Evolutionary conservation across 2,113 vertebrate genomes (phyloP), one percentile per base, ranked within the genome.

Genomic region (Ammospiza caudacuta): DNA sequence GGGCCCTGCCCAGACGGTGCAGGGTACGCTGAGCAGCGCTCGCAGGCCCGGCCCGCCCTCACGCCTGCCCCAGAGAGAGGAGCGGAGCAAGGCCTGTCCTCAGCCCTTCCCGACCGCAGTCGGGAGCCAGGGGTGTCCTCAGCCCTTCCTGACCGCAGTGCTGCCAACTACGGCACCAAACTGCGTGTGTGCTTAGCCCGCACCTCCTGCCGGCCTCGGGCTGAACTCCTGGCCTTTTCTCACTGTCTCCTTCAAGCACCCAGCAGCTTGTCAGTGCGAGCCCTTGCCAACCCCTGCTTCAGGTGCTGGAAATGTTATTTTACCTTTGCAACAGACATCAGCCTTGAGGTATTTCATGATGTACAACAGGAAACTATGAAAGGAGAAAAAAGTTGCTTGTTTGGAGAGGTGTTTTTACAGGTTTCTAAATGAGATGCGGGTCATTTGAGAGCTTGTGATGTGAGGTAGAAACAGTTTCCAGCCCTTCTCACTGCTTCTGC

Each of bases 371-470:
- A 35, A 35, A 41, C 79, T 68, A 54, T 23, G 37, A 67, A 93
- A 83, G 24, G 21, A 80, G 37, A 80, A 87, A 66, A 89, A 87
- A 73, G 55, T 39, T 41, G 57, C 29, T 89, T 78, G 37, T 84
- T 83, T 83, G 43, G 39, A 92, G 76, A 59, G 49, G 76, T 69
- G 31, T 70, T 93, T 88, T 73, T 73, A 73, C 61, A 86, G 61
- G 28, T 68, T 88, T 91, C 81, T 75, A 78, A 81, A 94, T 88
- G 75, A 95, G 43, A 57, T 81, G 67, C 28, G 27, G 49, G 75
- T 70, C 57, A 72, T 70, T 66, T 85, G 92, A 84, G 70, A 91
- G 72, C 64, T 91, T 69, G 54, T 57, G 64, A 75, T 82, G 41
- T 55, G 67, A 92, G 61, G 57, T 22, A 92, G 49, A 59, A 94